Evolutionary conservation across 2,113 vertebrate species (phyloP).

Genomic region (Phalacrocorax brasilianus): DNA sequence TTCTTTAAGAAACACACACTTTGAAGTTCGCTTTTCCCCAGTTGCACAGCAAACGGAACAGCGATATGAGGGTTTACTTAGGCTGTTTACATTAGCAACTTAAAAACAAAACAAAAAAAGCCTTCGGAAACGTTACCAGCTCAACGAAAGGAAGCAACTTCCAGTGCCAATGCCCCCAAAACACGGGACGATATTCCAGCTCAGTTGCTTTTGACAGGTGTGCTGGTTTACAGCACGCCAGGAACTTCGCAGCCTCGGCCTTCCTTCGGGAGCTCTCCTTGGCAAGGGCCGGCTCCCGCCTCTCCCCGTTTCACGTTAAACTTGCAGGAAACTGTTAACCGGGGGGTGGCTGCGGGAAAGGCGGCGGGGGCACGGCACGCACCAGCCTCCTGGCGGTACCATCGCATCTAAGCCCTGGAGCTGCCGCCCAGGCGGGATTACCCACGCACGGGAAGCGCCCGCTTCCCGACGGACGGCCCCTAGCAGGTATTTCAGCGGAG

Average conservation of each 20-base stretch:
- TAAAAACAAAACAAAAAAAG: background rate
- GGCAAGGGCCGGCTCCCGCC: background rate
- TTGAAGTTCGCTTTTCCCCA: background rate
- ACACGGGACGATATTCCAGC: accelerated
- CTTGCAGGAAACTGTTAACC: background rate
- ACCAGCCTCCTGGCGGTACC: background rate
- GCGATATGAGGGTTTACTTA: accelerated
- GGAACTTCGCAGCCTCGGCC: background rate
- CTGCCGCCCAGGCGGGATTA: background rate
- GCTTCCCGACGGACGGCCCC: background rate
- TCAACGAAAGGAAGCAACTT: background rate
- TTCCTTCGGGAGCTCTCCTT: background rate
- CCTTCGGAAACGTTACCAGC: background rate
- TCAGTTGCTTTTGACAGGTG: background rate
- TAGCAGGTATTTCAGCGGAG: background rate
- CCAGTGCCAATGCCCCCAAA: background rate
- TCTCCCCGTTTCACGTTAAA: background rate
- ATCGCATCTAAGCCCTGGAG: background rate
- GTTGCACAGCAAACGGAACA: background rate
- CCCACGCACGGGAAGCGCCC: background rate
- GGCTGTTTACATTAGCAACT: background rate
- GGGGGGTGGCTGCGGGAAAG: background rate
- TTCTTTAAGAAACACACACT: background rate
- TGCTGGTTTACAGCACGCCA: background rate
- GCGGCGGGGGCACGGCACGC: background rate